Evolutionary conservation across 2,888 invertebrate genomes (phyloP).

Genomic region (Pseudeuparius sepicola): DNA sequence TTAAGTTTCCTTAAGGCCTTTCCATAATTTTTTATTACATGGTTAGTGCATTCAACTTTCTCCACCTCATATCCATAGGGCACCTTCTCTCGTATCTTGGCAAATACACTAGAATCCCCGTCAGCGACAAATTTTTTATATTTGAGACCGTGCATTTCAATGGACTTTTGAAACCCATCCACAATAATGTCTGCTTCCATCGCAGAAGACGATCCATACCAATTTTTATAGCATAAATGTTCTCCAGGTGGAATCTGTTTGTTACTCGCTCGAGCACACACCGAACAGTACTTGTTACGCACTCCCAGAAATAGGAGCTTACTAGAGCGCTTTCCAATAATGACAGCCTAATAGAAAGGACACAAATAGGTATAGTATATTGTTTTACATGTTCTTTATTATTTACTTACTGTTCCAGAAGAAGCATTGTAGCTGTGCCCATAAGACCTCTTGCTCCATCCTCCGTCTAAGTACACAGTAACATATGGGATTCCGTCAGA

Average conservation of each 20-base stretch:
- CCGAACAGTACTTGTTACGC: constrained; percentile 22
- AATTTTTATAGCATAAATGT: constrained; percentile 21
- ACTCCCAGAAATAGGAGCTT: constrained; percentile 20
- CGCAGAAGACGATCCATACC: constrained; percentile 15
- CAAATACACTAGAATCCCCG: too few species aligned
- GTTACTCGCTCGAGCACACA: constrained; percentile 10
- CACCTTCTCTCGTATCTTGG: constrained; percentile 20
- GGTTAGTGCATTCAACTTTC: constrained; percentile 23
- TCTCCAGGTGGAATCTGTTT: too few species aligned
- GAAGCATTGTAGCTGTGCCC: constrained; percentile 20
- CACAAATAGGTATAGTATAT: too few species aligned
- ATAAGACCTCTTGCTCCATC: constrained; percentile 24
- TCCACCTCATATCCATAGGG: constrained; percentile 21
- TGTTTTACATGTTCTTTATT: too few species aligned
- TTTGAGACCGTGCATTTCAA: constrained; percentile 17
- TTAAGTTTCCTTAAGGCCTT: constrained; percentile 18
- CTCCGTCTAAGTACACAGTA: constrained; percentile 24
- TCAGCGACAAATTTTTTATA: constrained; percentile 19
- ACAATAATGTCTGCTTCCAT: constrained; percentile 22
- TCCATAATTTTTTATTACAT: constrained; percentile 23
- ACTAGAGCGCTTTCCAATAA: constrained; percentile 17
- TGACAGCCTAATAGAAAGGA: too few species aligned
- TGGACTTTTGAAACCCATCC: constrained; percentile 20
- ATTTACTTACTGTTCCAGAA: too few species aligned
- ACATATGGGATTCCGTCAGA: constrained; percentile 4